phyloP scores from a whole-genome alignment of 2,888 invertebrate species.

The Argyra leucocephala region DNA sequence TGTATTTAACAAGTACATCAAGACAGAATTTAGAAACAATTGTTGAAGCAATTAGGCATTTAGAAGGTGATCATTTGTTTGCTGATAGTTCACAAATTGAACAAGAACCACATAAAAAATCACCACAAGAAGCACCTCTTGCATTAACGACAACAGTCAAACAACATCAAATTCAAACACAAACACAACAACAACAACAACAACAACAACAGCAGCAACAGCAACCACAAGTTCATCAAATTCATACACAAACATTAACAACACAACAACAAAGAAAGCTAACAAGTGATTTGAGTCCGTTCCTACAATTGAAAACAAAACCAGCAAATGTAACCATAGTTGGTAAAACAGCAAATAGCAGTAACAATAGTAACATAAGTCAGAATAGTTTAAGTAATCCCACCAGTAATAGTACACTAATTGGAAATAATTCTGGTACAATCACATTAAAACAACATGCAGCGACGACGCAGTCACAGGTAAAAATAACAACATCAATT shows the following conservation, averaged over 20 bases:
- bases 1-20: slow-evolving; percentile 56
- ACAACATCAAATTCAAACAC: slow-evolving; percentile 22
- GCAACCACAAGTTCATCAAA: slow-evolving; percentile 33
- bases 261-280: slow-evolving; percentile 42
- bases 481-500: slow-evolving; percentile 10
- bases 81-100: slow-evolving; percentile 53
- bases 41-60: slow-evolving; percentile 93
- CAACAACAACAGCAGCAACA: slow-evolving; percentile 21
- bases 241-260: slow-evolving; percentile 52
- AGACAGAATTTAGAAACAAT: slow-evolving; percentile 95
- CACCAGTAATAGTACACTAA: slow-evolving; percentile 18
- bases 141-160: slow-evolving; percentile 33
- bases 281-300: slow-evolving; percentile 53
- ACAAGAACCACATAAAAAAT: slow-evolving; percentile 30
- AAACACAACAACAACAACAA: slow-evolving; percentile 16
- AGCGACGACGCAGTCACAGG: slow-evolving; percentile 22
- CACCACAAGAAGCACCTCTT: slow-evolving; percentile 38
- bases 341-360: slow-evolving; percentile 8
- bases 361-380: slow-evolving; percentile 19
- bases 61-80: slow-evolving; percentile 93
- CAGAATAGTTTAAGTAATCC: slow-evolving; percentile 24
- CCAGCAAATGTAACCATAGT: slow-evolving; percentile 28
- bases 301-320: slow-evolving; percentile 51
- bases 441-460: slow-evolving; percentile 21
- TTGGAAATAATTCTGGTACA: slow-evolving; percentile 18